Conservation (phyloP, 2,113 vertebrate species). For the Perognathus longimembris region DNA sequence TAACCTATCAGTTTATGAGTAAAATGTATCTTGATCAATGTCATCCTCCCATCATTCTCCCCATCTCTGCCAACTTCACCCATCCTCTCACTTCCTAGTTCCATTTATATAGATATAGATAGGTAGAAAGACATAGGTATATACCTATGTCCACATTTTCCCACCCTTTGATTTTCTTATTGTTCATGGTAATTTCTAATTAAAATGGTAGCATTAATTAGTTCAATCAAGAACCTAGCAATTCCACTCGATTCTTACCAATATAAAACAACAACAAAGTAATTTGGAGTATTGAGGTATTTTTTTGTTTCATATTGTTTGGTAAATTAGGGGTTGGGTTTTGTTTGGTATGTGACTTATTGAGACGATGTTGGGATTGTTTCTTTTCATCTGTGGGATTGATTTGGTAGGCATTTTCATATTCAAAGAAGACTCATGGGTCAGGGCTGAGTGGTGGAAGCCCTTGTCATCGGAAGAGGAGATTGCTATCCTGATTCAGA, state of each 20-base stretch:
- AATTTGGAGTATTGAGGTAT: background rate
- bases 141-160: background rate
- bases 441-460: background rate
- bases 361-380: background rate
- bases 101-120: too few relatives aligned
- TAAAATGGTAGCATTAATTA: background rate
- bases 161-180: background rate
- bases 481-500: background rate
- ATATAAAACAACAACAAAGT: conserved; percentile 38
- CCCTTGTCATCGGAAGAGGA: background rate
- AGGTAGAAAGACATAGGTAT: too few relatives aligned
- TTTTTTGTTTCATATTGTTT: background rate
- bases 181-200: background rate
- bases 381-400: background rate
- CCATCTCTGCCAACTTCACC: too few relatives aligned
- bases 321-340: too few relatives aligned
- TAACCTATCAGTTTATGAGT: too few relatives aligned
- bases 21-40: too few relatives aligned
- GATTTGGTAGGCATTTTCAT: background rate
- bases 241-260: background rate
- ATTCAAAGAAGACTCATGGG: background rate
- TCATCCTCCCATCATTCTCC: too few relatives aligned
- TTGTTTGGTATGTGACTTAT: background rate
- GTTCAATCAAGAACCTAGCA: background rate
- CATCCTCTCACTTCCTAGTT: too few relatives aligned